Conservation (phyloP, 2,888 invertebrate species). For the Lutraria lutraria region DNA sequence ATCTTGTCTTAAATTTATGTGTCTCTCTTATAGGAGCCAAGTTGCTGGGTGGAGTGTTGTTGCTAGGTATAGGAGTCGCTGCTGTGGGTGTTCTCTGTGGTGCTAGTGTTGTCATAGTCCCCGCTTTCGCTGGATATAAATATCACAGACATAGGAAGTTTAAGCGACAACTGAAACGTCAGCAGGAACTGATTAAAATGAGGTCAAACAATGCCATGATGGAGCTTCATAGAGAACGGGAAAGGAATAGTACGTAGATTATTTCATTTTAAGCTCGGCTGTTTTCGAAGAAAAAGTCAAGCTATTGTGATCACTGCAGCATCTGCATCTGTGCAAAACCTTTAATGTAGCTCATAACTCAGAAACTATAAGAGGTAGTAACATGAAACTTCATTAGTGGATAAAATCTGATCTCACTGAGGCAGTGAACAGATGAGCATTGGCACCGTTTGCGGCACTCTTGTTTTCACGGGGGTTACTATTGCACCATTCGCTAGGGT, state of each 20-base stretch:
- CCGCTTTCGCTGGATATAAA: slow-evolving; percentile 82
- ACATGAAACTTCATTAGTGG: too few species aligned
- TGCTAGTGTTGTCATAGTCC: slow-evolving; percentile 83
- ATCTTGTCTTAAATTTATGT: too few species aligned
- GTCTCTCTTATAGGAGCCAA: slow-evolving; percentile 80
- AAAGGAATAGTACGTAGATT: slow-evolving; percentile 48
- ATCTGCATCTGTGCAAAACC: too few species aligned
- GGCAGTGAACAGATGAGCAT: too few species aligned
- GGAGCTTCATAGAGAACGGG: slow-evolving; percentile 57
- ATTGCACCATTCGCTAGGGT: too few species aligned
- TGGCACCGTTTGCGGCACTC: too few species aligned
- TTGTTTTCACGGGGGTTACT: too few species aligned
- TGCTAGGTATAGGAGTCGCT: slow-evolving; percentile 84
- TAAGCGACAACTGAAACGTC: slow-evolving; percentile 46
- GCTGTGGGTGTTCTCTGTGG: slow-evolving; percentile 84
- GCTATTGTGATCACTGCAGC: too few species aligned
- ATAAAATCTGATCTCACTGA: too few species aligned
- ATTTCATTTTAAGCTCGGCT: neutral
- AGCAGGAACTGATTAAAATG: slow-evolving; percentile 57
- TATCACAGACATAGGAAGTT: slow-evolving; percentile 72
- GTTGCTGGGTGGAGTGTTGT: slow-evolving; percentile 81
- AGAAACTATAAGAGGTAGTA: too few species aligned
- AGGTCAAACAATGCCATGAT: slow-evolving; percentile 60
- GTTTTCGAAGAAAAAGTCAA: too few species aligned
- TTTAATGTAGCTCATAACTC: too few species aligned